Percentiles rank a stretch among this genome's conserved stretches.
Evolutionary conservation across 1,140 invertebrate genomes (phyloP).

Genomic region (Phenacoccus solenopsis): DNA sequence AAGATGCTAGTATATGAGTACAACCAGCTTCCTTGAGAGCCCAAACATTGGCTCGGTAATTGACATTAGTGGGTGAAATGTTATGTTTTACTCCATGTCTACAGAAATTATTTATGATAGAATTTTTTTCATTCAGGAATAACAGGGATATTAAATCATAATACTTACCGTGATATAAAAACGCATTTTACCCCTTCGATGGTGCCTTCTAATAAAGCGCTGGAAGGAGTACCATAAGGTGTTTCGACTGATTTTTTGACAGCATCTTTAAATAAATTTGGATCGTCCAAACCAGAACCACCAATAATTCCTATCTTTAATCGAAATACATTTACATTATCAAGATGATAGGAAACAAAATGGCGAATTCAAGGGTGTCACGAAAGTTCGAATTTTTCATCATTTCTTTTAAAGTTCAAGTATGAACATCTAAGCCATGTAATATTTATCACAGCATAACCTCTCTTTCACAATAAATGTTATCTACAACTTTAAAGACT

Average conservation of each 20-base stretch:
- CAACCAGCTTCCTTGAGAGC: slow-evolving; percentile 77
- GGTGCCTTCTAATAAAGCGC: slow-evolving; percentile 59
- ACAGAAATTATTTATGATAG: slow-evolving; percentile 18
- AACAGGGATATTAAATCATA: not conserved
- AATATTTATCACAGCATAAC: no score
- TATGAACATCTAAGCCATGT: no score
- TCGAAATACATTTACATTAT: not conserved
- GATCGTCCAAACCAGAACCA: slow-evolving; percentile 81
- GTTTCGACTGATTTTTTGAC: slow-evolving; percentile 52
- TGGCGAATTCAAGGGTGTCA: no score
- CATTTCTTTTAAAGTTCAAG: no score
- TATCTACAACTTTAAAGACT: no score
- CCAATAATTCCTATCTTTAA: slow-evolving; percentile 86
- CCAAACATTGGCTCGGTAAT: slow-evolving; percentile 95
- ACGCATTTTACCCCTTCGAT: slow-evolving; percentile 68
- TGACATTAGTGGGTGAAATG: slow-evolving; percentile 68
- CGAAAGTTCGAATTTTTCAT: no score
- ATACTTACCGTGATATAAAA: slow-evolving; percentile 53
- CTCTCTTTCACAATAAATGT: no score
- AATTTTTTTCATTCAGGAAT: not conserved
- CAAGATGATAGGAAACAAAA: no score
- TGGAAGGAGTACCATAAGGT: slow-evolving; percentile 76
- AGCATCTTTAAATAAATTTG: slow-evolving; percentile 60
- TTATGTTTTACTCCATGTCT: slow-evolving; percentile 81
- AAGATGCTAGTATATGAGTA: slow-evolving; percentile 82